Conservation (phyloP, 2,888 invertebrate species). For the Andrena chrysosceles region DNA sequence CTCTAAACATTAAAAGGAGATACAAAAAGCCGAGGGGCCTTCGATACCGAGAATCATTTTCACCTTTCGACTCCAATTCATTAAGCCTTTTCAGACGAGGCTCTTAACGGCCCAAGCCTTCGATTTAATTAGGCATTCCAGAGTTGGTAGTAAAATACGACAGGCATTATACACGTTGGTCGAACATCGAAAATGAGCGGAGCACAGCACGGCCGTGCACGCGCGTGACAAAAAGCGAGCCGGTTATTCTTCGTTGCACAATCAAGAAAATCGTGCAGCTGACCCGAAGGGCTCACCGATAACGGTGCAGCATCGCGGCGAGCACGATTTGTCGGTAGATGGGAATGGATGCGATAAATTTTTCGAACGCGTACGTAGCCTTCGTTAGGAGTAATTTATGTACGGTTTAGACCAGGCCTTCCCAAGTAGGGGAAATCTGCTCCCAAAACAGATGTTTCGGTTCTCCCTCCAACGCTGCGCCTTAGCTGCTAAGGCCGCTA, state of each 20-base stretch:
- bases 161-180: constrained; percentile 13
- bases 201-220: background rate
- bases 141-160: constrained; percentile 16
- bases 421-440: too few species aligned
- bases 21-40: background rate
- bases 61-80: constrained; percentile 5
- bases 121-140: constrained; percentile 30
- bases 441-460: too few species aligned
- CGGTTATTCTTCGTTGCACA: constrained; percentile 31
- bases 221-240: constrained; percentile 29
- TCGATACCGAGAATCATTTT: background rate
- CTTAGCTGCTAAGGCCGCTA: too few species aligned
- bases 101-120: constrained; percentile 12
- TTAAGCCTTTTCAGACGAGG: background rate
- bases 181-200: constrained; percentile 26
- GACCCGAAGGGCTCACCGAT: constrained; percentile 46
- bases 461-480: too few species aligned
- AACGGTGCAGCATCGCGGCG: constrained; percentile 60
- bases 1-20: background rate
- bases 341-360: constrained; percentile 67
- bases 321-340: constrained; percentile 68
- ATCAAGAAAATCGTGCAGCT: constrained; percentile 44
- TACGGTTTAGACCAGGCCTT: constrained; percentile 53
- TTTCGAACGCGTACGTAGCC: constrained; percentile 52
- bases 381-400: constrained; percentile 67